A percentile compares a stretch with the other conserved stretches of the same genome.
These are phyloP conservation scores for Bathynomus jamesi DNA, from an alignment of 1,140 invertebrate species.

Conservation along the genomic window DNA sequence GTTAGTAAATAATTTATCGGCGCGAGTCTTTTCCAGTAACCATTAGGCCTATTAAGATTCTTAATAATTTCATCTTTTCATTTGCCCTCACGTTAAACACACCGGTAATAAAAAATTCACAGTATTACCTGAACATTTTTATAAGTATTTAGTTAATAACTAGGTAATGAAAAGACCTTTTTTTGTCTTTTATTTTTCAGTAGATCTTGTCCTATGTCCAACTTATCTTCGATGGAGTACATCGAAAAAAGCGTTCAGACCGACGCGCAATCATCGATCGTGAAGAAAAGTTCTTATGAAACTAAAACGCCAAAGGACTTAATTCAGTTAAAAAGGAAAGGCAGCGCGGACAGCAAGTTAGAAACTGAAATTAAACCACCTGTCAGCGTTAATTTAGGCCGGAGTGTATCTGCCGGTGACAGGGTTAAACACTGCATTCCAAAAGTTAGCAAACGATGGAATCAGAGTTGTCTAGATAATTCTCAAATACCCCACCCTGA, in stretches of 20 bases:
- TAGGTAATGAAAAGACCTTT: too few relatives aligned
- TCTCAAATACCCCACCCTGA: neutral
- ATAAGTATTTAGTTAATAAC: too few relatives aligned
- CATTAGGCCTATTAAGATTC: too few relatives aligned
- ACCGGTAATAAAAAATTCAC: too few relatives aligned
- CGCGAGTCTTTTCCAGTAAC: too few relatives aligned
- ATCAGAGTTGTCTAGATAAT: neutral
- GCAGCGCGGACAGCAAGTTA: neutral
- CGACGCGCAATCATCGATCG: neutral
- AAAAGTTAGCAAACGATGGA: slow-evolving; percentile 4
- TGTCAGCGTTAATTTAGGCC: neutral
- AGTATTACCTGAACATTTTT: too few relatives aligned
- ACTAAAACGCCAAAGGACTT: neutral
- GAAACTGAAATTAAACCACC: neutral
- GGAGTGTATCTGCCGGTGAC: neutral
- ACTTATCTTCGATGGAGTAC: neutral
- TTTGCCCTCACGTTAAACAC: too few relatives aligned
- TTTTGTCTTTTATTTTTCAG: too few relatives aligned
- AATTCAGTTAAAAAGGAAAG: neutral
- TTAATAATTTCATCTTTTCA: too few relatives aligned
- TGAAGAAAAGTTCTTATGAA: neutral
- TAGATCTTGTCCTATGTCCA: neutral
- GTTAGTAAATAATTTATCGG: too few relatives aligned
- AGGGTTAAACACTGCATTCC: neutral
- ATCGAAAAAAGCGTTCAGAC: neutral